A percentile compares a stretch with the other conserved stretches of the same genome.
These are phyloP conservation scores for Thripadectes ignobilis DNA, from an alignment of 2,797 vertebrate genomes.

Conservation along the genomic window DNA sequence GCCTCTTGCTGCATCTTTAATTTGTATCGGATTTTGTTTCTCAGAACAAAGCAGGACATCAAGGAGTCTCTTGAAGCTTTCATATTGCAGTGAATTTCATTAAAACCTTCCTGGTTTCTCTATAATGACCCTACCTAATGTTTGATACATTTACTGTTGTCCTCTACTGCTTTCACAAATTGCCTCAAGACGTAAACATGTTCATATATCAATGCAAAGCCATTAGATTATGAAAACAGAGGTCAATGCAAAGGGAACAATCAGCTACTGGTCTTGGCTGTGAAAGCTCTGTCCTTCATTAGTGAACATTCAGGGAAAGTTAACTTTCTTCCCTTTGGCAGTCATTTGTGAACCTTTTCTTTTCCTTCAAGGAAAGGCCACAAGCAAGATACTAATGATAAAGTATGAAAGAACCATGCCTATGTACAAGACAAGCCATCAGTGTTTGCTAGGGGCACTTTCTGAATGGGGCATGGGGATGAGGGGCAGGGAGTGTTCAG, in stretches of 20 bases:
- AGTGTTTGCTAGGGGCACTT: background rate
- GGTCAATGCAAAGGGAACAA: background rate
- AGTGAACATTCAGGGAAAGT: background rate
- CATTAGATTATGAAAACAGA: conserved; percentile 10
- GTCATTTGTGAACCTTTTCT: background rate
- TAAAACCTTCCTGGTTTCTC: background rate
- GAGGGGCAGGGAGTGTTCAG: background rate
- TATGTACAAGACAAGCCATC: background rate
- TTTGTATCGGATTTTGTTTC: background rate
- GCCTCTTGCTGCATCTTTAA: background rate
- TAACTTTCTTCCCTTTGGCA: background rate
- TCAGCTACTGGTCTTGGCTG: background rate
- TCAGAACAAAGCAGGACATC: background rate
- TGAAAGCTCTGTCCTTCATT: background rate
- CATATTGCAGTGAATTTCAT: background rate
- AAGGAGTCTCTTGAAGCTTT: background rate
- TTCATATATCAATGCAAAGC: background rate
- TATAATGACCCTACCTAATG: background rate
- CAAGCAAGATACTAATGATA: background rate
- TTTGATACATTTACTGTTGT: background rate
- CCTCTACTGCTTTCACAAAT: background rate
- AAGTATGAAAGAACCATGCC: background rate
- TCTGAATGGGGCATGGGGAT: background rate
- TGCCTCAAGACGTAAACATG: background rate
- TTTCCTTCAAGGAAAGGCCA: background rate